Conservation (phyloP, 2,113 vertebrate species). For the Melozone crissalis region DNA sequence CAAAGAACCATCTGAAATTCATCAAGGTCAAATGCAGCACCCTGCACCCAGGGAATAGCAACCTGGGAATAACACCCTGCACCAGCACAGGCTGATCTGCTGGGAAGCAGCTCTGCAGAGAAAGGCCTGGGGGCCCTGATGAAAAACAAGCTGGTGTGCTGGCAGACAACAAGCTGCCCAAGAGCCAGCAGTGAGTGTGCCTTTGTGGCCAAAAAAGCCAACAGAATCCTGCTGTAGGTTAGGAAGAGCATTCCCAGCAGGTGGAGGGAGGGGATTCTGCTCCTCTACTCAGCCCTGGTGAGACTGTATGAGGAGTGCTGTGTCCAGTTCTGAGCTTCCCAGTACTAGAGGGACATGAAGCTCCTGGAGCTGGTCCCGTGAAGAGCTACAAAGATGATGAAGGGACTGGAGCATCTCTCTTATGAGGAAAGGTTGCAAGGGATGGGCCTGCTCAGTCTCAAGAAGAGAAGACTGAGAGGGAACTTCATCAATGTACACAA, state of each 20-base stretch:
- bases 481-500: not conserved
- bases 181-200: not conserved
- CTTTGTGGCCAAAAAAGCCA: not conserved
- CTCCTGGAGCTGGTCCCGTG: not conserved
- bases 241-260: not conserved
- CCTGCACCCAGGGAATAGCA: not conserved
- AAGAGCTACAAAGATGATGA: accelerated
- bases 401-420: not conserved
- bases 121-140: not conserved
- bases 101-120: not conserved
- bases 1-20: not conserved
- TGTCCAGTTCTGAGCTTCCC: not conserved
- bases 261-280: not conserved
- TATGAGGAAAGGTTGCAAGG: not conserved
- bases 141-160: not conserved
- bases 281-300: not conserved
- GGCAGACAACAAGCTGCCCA: not conserved
- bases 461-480: not conserved
- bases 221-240: not conserved
- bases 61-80: too few relatives aligned
- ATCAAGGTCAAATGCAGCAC: not conserved
- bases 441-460: not conserved
- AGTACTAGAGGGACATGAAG: not conserved
- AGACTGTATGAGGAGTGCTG: not conserved
- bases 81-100: not conserved